Evolutionary conservation across 2,113 vertebrate genomes (phyloP).

Genomic region (Aegotheles bennettii): DNA sequence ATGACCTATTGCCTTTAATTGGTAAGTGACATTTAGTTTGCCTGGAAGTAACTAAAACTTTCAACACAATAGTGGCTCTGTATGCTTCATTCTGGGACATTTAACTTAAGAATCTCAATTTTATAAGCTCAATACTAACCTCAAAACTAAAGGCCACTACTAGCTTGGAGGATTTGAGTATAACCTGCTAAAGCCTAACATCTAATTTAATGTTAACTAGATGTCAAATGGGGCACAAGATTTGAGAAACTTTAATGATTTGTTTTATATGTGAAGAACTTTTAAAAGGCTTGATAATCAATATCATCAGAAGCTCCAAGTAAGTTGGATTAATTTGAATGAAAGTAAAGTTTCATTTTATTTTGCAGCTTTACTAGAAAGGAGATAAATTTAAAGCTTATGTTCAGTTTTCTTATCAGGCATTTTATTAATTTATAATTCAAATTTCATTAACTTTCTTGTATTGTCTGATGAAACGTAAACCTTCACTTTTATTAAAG

Average conservation of each 20-base stretch:
- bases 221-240: background rate
- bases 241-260: background rate
- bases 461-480: background rate
- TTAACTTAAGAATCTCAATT: background rate
- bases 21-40: background rate
- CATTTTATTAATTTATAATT: background rate
- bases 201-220: background rate
- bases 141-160: background rate
- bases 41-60: background rate
- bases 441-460: background rate
- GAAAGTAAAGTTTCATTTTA: background rate
- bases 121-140: background rate
- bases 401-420: background rate
- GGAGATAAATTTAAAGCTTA: background rate
- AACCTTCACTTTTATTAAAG: background rate
- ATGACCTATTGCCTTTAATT: background rate
- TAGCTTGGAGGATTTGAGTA: background rate
- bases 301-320: background rate
- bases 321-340: background rate
- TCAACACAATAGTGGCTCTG: background rate
- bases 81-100: background rate
- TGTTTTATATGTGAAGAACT: background rate
- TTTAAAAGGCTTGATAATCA: background rate
- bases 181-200: background rate
- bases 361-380: background rate